phyloP scores from a whole-genome alignment of 1,140 invertebrate species.

The Anastatus disparis region DNA sequence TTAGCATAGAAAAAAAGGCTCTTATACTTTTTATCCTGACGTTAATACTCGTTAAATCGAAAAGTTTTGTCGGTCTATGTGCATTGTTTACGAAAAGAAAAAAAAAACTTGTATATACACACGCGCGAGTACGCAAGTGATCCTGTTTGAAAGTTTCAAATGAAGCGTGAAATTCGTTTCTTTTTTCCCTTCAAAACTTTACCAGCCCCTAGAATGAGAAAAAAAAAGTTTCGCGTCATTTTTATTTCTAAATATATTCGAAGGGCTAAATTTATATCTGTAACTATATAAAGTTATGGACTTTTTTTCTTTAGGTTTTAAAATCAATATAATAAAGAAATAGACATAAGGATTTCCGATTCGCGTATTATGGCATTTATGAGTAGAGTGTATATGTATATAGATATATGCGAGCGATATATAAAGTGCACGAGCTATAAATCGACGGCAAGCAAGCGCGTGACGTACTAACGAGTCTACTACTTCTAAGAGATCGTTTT shows the following conservation, averaged over 20 bases:
- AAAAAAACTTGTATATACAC: too few relatives aligned
- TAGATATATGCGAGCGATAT: background rate
- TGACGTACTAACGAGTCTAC: constrained; percentile 25
- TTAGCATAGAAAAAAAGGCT: background rate
- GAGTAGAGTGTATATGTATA: background rate
- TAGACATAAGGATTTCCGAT: constrained; percentile 12
- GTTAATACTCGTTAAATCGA: constrained; percentile 40
- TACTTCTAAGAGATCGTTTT: constrained; percentile 28
- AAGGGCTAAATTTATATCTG: too few relatives aligned
- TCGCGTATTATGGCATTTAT: too few relatives aligned
- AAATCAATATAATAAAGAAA: constrained; percentile 1
- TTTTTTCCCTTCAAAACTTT: background rate
- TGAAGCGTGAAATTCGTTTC: constrained; percentile 38
- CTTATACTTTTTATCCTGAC: constrained; percentile 13
- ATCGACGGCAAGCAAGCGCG: constrained; percentile 19
- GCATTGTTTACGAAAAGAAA: constrained; percentile 38
- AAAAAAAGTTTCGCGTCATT: too few relatives aligned
- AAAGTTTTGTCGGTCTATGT: constrained; percentile 28
- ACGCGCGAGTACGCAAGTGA: background rate
- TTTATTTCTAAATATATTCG: too few relatives aligned
- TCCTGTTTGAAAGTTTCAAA: constrained; percentile 35
- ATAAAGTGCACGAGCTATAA: background rate
- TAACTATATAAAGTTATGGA: too few relatives aligned
- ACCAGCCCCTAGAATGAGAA: too few relatives aligned
- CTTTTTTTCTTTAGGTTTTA: background rate